Conservation (phyloP, 2,113 vertebrate species). For the Acinonyx jubatus region DNA sequence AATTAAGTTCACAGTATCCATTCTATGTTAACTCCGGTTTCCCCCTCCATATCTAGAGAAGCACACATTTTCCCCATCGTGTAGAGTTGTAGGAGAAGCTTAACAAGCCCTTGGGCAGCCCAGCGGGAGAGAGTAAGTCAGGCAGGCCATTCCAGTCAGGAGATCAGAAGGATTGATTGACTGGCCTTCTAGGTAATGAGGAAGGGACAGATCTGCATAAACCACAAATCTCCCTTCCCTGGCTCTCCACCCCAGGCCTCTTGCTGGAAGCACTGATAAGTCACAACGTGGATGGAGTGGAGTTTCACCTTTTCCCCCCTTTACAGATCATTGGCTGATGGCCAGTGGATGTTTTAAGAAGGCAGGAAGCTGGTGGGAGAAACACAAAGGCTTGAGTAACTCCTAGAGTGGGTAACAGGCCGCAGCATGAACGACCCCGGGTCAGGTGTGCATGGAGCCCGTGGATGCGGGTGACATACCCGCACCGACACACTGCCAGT, state of each 20-base stretch:
- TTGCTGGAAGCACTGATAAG: background rate
- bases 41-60: background rate
- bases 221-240: background rate
- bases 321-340: background rate
- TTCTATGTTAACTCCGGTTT: no score
- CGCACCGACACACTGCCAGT: accelerated
- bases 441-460: background rate
- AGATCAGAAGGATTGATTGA: accelerated
- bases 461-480: accelerated
- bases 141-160: accelerated
- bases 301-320: background rate
- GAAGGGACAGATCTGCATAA: accelerated
- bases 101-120: background rate
- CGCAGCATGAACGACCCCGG: accelerated
- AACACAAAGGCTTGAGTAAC: background rate
- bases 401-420: background rate
- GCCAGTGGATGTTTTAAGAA: background rate
- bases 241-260: background rate
- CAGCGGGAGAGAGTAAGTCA: accelerated
- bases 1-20: background rate
- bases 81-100: background rate
- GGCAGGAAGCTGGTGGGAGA: background rate
- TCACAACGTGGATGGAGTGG: accelerated
- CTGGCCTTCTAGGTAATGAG: accelerated
- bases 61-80: accelerated